Evolutionary conservation across 2,888 invertebrate genomes (phyloP), one percentile per base, ranked within the genome.

Genomic region (Alloplasta piceator): DNA sequence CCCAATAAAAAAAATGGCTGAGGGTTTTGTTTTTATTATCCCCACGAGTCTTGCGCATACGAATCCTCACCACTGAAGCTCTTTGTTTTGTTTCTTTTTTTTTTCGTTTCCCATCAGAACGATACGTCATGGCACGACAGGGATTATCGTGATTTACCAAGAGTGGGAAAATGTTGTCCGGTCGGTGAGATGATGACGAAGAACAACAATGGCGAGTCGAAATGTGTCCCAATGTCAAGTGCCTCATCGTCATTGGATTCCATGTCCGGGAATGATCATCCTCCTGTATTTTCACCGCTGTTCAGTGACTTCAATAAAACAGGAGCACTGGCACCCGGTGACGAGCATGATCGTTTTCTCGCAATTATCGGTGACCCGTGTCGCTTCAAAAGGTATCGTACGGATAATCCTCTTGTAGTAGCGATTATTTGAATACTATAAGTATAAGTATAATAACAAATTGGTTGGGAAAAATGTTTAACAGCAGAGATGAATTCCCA

Each of bases 341-440:
- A 92, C 67, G 92, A 93, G 71, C 92, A 90, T 84, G 93, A 93
- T 64, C 90, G 92, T 38, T 94, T 94, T 85, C 93, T 94, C 82
- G 94, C 94, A 0, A 92, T 94, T 60, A 93, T 94, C 60, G 94
- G 94, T 26, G 93, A 93, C 86, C 94, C 94, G 60, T 95, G 95
- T 88, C 87, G 86, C 83, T 93, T 93, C 87, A 93, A 93, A 89
- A 94, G 93, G 94, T 94, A 68, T 26, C 26, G 3, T 26, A 26
- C 26, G 1, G 26, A 26, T 26, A 26, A 26, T 26, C 26, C 26
- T 26, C 26, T 1, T 26, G 26, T 26, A 26, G 26, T 2, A 26
- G 26, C 26, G 26, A 26, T 26, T 26, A 26, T 26, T 26, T 3
- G 26, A 26, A 26, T 26, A 26, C 26, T 26, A 26, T 26, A 26